phyloP scores from a whole-genome alignment of 1,140 invertebrate genomes.

The Pomacea maculata region DNA sequence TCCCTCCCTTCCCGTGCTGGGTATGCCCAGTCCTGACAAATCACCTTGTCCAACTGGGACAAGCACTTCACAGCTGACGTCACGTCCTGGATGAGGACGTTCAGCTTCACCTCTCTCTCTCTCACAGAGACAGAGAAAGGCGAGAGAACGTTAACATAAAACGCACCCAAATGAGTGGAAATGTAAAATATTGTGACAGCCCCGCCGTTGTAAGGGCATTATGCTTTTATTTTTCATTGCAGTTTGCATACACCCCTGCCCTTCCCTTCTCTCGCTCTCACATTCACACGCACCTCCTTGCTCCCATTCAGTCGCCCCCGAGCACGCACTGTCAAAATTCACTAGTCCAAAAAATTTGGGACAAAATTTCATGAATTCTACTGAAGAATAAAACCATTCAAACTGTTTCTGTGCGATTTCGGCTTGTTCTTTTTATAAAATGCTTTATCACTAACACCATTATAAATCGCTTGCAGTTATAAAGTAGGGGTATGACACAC shows the following conservation, averaged over 20 bases:
- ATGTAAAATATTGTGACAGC: too few relatives aligned
- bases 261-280: neutral
- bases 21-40: neutral
- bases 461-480: neutral
- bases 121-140: too few relatives aligned
- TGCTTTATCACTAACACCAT: neutral
- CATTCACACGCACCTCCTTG: neutral
- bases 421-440: neutral
- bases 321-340: neutral
- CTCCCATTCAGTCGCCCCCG: neutral
- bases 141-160: too few relatives aligned
- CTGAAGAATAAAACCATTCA: neutral
- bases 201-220: too few relatives aligned
- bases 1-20: neutral
- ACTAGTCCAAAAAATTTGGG: neutral
- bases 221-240: neutral
- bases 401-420: neutral
- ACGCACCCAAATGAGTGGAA: too few relatives aligned
- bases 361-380: too few relatives aligned
- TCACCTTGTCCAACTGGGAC: neutral
- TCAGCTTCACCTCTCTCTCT: too few relatives aligned
- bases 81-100: too few relatives aligned
- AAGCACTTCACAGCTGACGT: too few relatives aligned
- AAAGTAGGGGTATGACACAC: too few relatives aligned
- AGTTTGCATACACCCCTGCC: neutral